Evolutionary conservation across 2,888 invertebrate genomes (phyloP).

Genomic region (Perizoma affinitatum): DNA sequence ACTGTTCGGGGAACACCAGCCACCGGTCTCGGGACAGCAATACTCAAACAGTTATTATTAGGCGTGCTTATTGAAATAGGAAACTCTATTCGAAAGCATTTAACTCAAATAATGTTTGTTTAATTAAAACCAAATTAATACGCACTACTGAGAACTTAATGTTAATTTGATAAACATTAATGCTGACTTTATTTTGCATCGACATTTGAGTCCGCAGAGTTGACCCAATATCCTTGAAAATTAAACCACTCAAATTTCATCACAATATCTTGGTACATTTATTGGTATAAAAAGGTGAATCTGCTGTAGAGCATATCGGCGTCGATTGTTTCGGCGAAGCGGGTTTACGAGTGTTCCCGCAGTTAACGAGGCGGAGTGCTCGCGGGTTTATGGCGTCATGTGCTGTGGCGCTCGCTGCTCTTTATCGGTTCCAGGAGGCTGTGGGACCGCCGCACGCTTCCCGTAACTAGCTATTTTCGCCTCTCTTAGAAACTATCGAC

Average conservation of each 20-base stretch:
- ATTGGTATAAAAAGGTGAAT: conserved; percentile 21
- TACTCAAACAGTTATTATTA: conserved; percentile 35
- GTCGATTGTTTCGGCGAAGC: conserved; percentile 74
- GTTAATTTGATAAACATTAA: too few relatives aligned
- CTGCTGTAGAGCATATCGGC: conserved; percentile 30
- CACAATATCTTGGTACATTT: conserved; percentile 1
- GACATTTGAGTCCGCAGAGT: too few relatives aligned
- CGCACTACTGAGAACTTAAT: too few relatives aligned
- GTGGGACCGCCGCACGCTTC: conserved; percentile 75
- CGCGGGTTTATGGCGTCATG: conserved; percentile 63
- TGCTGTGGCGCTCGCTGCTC: conserved; percentile 53
- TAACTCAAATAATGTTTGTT: too few relatives aligned
- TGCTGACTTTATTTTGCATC: too few relatives aligned
- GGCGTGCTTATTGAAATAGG: conserved; percentile 14
- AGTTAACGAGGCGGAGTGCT: conserved; percentile 75
- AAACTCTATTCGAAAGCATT: too few relatives aligned
- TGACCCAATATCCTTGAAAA: not conserved
- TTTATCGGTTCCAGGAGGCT: conserved; percentile 80
- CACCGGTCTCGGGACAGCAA: conserved; percentile 51
- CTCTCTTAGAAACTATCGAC: conserved; percentile 68
- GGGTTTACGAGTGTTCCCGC: conserved; percentile 70
- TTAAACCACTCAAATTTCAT: conserved; percentile 2
- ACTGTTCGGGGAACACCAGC: conserved; percentile 69
- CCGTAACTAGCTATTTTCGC: conserved; percentile 76
- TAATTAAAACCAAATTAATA: too few relatives aligned